Percentiles rank a stretch among this genome's conserved stretches.
phyloP scores from a whole-genome alignment of 1,140 invertebrate species.

The Drosophila kepulauana region DNA sequence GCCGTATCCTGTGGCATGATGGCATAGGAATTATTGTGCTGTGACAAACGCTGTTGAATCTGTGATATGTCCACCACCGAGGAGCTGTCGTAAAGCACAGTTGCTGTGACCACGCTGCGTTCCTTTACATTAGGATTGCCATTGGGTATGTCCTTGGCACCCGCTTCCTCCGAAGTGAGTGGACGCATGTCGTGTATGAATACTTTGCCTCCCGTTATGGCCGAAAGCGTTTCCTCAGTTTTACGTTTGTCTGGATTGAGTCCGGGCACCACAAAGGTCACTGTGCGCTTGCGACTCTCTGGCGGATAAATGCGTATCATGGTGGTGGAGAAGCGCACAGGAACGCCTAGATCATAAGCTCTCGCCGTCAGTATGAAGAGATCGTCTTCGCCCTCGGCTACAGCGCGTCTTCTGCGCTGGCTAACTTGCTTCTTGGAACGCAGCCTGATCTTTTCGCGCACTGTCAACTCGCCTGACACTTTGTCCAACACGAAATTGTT shows the following conservation, averaged over 20 bases:
- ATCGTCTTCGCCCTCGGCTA: constrained; percentile 85
- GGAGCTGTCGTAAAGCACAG: constrained; percentile 89
- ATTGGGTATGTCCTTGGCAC: constrained; percentile 65
- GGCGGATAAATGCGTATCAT: constrained; percentile 89
- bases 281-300: constrained; percentile 88
- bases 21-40: constrained; percentile 85
- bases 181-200: constrained; percentile 90
- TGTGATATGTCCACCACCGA: constrained; percentile 89
- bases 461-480: constrained; percentile 89
- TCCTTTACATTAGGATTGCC: constrained; percentile 65
- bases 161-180: constrained; percentile 85
- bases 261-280: constrained; percentile 92
- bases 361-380: constrained; percentile 89
- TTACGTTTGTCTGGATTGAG: constrained; percentile 89
- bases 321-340: constrained; percentile 89
- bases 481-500: constrained; percentile 93
- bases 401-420: constrained; percentile 74
- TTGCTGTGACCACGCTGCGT: constrained; percentile 91
- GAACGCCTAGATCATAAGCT: constrained; percentile 93
- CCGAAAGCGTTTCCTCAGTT: constrained; percentile 90
- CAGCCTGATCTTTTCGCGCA: constrained; percentile 69
- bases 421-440: constrained; percentile 80
- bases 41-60: constrained; percentile 87
- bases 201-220: constrained; percentile 91
- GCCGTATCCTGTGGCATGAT: constrained; percentile 73